Evolutionary conservation across 92 coral and sea anemone species (phyloP), one percentile per base, ranked within the genome.

Genomic region (Porites cylindrica): DNA sequence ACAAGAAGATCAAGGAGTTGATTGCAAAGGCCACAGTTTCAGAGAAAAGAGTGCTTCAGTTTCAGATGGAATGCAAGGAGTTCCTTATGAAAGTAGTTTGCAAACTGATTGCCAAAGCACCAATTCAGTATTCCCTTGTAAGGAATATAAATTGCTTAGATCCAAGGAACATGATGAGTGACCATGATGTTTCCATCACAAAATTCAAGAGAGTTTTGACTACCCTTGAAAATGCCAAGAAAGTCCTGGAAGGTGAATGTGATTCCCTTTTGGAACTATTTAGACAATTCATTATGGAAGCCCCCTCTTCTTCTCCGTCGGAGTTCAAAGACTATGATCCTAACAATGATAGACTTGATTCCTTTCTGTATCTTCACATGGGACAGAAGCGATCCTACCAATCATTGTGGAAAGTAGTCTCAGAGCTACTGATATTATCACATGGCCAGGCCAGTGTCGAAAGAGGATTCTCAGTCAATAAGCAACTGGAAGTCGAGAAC

Each of bases 81-180:
- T 87, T 80, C 80, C 81, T 80, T 71, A 7, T 80, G 62, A 62
- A 81, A 60, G 87, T 87, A 58, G 91, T 87, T 67, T 80, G 80
- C 56, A 87, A 87, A 76, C 50, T 87, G 70, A 81, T 87, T 72
- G 87, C 70, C 85, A 80, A 87, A 76, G 72, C 88, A 73, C 88
- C 91, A 73, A 58, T 82, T 74, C 86, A 88, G 86, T 88, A 75
- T 88, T 82, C 88, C 62, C 75, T 88, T 85, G 89, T 85, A 80
- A 79, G 76, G 76, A 77, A 85, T 85, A 71, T 85, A 67, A 70
- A 73, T 74, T 89, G 85, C 66, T 84, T 89, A 84, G 84, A 84
- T 68, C 92, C 86, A 72, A 83, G 85, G 75, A 80, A 76, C 83
- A 78, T 89, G 89, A 53, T 79, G 75, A 80, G 82, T 77, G 86